A percentile compares a stretch with the other conserved stretches of the same genome.
Conservation (phyloP, 1,140 invertebrate genomes). For the Stratiolaelaps scimitus region DNA sequence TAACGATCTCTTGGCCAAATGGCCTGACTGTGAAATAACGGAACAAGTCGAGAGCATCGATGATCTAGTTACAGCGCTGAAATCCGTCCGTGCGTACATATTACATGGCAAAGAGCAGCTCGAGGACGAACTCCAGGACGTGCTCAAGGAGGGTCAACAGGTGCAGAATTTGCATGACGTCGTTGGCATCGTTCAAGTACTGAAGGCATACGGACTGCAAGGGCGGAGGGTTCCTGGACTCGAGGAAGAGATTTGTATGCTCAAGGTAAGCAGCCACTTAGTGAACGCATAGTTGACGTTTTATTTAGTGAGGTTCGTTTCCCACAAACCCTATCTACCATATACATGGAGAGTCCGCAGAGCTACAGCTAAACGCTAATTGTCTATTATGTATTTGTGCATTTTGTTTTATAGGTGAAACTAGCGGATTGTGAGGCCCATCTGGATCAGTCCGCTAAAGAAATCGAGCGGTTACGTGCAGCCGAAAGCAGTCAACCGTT, state of each 20-base stretch:
- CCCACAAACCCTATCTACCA: too few species aligned
- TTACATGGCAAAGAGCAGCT: background rate
- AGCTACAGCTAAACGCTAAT: too few species aligned
- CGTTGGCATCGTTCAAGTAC: conserved; percentile 2
- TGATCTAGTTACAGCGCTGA: background rate
- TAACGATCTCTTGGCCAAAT: background rate
- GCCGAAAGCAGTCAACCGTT: conserved; percentile 23
- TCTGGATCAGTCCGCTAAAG: conserved; percentile 3
- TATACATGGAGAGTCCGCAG: too few species aligned
- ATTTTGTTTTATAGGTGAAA: background rate
- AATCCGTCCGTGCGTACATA: background rate
- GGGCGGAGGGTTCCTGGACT: conserved; percentile 6
- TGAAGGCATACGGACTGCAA: conserved; percentile 20
- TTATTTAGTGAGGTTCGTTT: background rate
- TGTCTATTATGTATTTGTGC: too few species aligned
- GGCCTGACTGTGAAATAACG: background rate
- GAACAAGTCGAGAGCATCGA: background rate
- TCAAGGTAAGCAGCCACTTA: background rate
- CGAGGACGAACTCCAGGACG: conserved; percentile 5
- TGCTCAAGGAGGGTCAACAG: conserved; percentile 17
- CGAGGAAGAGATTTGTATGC: conserved; percentile 11
- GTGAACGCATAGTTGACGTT: background rate
- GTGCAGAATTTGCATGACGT: conserved; percentile 11
- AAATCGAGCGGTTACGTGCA: background rate
- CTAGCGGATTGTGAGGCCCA: conserved; percentile 23